Conservation (phyloP, 23 tunicate genomes). For the Halocynthia roretzi region DNA sequence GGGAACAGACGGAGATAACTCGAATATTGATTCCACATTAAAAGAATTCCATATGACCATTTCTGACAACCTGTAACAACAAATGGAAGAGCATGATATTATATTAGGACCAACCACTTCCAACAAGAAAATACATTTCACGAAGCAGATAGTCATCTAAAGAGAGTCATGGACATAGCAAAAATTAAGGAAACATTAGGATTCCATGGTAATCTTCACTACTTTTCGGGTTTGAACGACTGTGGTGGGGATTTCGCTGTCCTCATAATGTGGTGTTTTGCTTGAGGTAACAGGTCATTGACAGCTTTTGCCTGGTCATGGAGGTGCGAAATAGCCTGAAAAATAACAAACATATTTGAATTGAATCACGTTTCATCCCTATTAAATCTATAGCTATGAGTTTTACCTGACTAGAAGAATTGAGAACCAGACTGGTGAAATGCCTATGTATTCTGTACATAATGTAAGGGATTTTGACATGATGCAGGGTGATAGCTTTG, state of each 20-base stretch:
- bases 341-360: no score
- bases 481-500: conserved; percentile 78
- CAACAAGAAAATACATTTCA: no score
- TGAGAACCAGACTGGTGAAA: conserved; percentile 36
- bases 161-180: no score
- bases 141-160: no score
- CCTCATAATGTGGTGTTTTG: neutral
- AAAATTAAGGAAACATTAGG: no score
- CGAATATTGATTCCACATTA: conserved; percentile 32
- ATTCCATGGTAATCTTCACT: no score
- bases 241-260: conserved; percentile 6
- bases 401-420: conserved; percentile 44
- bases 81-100: neutral
- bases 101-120: no score
- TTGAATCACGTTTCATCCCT: no score
- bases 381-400: no score
- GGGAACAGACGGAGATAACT: conserved; percentile 31
- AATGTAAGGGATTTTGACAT: conserved; percentile 72
- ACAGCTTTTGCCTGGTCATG: conserved; percentile 8
- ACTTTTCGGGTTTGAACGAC: conserved; percentile 17
- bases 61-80: conserved; percentile 21
- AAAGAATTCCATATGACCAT: conserved; percentile 54
- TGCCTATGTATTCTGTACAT: conserved; percentile 91
- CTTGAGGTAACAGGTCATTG: conserved; percentile 7
- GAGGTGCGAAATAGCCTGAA: neutral